These are phyloP conservation scores for Drosophila paramelanica DNA, from an alignment of 2,888 invertebrate species.

Conservation along the genomic window DNA sequence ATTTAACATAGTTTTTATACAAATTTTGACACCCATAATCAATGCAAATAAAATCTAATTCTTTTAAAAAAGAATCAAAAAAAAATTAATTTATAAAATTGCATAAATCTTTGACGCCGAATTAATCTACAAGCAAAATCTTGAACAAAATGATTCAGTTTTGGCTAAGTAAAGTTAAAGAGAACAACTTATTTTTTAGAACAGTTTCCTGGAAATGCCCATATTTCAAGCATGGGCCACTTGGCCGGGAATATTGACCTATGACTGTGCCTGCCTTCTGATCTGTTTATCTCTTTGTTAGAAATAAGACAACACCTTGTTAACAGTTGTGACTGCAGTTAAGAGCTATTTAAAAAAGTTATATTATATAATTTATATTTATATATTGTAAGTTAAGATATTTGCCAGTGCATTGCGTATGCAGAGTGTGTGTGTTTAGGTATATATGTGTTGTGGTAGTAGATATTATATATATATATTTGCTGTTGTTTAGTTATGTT, in stretches of 20 bases:
- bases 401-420: slow-evolving; percentile 76
- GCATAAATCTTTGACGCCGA: too few species aligned
- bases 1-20: too few species aligned
- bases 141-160: too few species aligned
- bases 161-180: too few species aligned
- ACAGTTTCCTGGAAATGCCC: slow-evolving; percentile 5
- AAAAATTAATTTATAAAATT: too few species aligned
- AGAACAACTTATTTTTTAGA: too few species aligned
- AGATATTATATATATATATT: slow-evolving; percentile 16
- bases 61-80: too few species aligned
- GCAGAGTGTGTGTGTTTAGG: slow-evolving; percentile 51
- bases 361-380: slow-evolving; percentile 18
- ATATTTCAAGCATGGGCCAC: not conserved
- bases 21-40: too few species aligned
- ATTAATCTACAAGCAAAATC: too few species aligned
- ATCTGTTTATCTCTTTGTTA: slow-evolving; percentile 32
- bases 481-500: slow-evolving; percentile 45
- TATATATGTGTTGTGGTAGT: slow-evolving; percentile 19
- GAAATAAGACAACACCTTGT: slow-evolving; percentile 26
- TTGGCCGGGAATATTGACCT: not conserved
- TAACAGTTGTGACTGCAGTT: slow-evolving; percentile 30
- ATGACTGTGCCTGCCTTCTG: not conserved
- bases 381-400: slow-evolving; percentile 36
- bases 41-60: too few species aligned
- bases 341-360: slow-evolving; percentile 36